phyloP scores from a whole-genome alignment of 1,140 invertebrate species.

The Leptonema lineaticorne region DNA sequence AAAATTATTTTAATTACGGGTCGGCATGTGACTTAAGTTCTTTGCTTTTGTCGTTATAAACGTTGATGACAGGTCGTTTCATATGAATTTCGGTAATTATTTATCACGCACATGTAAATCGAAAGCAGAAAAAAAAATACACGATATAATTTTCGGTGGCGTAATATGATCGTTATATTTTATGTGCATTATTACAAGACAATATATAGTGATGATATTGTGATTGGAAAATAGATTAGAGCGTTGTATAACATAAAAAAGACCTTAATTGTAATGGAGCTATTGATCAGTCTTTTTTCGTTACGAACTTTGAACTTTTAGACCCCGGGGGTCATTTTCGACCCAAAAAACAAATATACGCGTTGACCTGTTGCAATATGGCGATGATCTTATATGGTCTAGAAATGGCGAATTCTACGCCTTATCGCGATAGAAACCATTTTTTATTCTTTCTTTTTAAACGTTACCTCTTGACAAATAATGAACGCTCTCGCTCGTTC shows the following conservation, averaged over 20 bases:
- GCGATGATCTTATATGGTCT: too few relatives aligned
- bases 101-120: background rate
- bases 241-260: background rate
- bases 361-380: background rate
- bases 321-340: background rate
- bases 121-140: background rate
- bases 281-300: background rate
- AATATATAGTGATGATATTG: background rate
- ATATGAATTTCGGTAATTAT: conserved; percentile 5
- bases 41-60: conserved; percentile 25
- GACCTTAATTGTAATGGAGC: background rate
- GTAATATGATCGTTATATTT: background rate
- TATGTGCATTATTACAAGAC: background rate
- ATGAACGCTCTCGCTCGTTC: conserved; percentile 1
- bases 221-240: background rate
- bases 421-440: conserved; percentile 12
- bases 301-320: background rate
- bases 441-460: background rate
- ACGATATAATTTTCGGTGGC: background rate
- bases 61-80: conserved; percentile 24
- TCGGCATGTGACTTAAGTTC: conserved; percentile 12
- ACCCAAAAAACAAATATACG: background rate
- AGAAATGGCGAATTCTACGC: background rate
- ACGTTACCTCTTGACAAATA: conserved; percentile 29
- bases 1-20: conserved; percentile 29